Evolutionary conservation across 2,888 invertebrate species (phyloP).

Genomic region (Electrophaes corylata): DNA sequence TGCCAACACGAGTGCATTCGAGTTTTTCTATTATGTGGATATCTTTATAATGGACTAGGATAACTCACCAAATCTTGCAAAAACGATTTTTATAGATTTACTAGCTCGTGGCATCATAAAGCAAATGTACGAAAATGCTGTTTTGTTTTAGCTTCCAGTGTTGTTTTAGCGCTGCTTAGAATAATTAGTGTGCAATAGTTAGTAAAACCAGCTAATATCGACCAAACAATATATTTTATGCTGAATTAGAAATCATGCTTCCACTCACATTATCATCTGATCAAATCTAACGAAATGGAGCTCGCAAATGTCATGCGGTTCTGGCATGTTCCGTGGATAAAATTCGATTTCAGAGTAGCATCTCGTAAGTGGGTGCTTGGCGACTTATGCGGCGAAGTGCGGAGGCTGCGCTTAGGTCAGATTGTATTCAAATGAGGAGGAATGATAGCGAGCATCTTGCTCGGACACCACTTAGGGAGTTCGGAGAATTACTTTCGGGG

Average conservation of each 20-base stretch:
- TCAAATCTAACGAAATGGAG: constrained; percentile 25
- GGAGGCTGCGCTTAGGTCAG: constrained; percentile 31
- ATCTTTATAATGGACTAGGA: too few species aligned
- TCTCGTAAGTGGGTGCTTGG: constrained; percentile 31
- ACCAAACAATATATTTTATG: background rate
- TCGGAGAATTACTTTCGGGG: constrained; percentile 11
- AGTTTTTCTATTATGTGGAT: too few species aligned
- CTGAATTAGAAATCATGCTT: constrained; percentile 3
- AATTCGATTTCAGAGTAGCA: constrained; percentile 28
- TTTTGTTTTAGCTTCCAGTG: background rate
- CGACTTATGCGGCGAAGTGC: constrained; percentile 27
- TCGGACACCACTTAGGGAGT: constrained; percentile 24
- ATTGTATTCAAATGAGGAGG: constrained; percentile 42
- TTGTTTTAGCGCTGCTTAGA: background rate
- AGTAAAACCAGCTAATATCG: background rate
- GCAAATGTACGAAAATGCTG: background rate
- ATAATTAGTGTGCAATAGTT: background rate
- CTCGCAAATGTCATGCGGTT: constrained; percentile 24
- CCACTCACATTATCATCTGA: constrained; percentile 12
- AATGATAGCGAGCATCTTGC: constrained; percentile 27
- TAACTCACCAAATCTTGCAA: too few species aligned
- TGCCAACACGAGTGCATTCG: too few species aligned
- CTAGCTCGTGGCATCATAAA: background rate
- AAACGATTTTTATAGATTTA: background rate
- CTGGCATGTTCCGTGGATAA: constrained; percentile 22